These are phyloP conservation scores for Chloropsis hardwickii DNA, from an alignment of 2,113 vertebrate species.

Conservation along the genomic window DNA sequence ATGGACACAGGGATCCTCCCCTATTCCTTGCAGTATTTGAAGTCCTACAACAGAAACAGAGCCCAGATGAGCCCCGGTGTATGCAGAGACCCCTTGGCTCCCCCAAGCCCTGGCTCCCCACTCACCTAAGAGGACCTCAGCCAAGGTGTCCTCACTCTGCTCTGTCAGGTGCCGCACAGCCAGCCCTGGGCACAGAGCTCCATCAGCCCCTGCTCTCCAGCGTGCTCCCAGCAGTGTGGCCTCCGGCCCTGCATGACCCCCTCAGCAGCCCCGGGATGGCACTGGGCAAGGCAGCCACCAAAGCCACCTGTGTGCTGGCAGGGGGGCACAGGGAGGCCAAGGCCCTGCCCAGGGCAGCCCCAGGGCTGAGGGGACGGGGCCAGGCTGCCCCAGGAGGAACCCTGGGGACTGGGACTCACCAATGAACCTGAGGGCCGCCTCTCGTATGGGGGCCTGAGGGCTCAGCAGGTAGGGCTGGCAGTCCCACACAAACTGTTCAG, in stretches of 20 bases:
- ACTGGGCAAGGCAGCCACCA: neutral
- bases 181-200: neutral
- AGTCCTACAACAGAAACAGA: neutral
- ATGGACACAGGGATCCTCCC: neutral
- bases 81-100: neutral
- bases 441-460: too few relatives aligned
- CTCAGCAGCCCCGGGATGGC: neutral
- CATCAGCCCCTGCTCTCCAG: neutral
- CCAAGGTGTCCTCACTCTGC: neutral
- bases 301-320: neutral
- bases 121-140: neutral
- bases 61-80: too few relatives aligned
- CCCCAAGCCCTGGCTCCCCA: too few relatives aligned
- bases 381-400: too few relatives aligned
- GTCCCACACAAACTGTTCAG: too few relatives aligned
- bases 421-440: neutral
- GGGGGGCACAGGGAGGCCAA: too few relatives aligned
- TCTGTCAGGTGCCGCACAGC: neutral
- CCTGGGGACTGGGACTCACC: neutral
- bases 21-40: rapidly evolving
- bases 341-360: too few relatives aligned
- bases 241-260: neutral
- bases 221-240: neutral
- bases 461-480: too few relatives aligned
- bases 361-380: too few relatives aligned